Conservation (phyloP, 37 sponge, comb jelly and placozoan genomes). For the Chondrosia reniformis region DNA sequence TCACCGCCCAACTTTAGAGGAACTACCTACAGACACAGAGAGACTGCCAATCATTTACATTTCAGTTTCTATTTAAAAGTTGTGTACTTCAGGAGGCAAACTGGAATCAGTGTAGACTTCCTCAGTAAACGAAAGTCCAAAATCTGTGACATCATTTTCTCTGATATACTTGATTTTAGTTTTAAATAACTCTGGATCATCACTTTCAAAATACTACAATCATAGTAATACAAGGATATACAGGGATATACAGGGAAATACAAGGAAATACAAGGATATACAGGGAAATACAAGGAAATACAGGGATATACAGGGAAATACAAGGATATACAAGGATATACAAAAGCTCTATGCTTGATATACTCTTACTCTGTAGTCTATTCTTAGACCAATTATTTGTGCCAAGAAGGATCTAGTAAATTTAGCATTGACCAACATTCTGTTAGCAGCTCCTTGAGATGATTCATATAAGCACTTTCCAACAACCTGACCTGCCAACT, state of each 20-base stretch:
- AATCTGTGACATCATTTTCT: conserved; percentile 79
- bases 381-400: conserved; percentile 85
- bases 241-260: background rate
- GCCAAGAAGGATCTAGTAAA: conserved; percentile 91
- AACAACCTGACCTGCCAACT: conserved; percentile 82
- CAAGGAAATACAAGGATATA: background rate
- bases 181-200: conserved; percentile 83
- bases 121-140: conserved; percentile 88
- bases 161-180: conserved; percentile 82
- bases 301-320: background rate
- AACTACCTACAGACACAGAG: conserved; percentile 39
- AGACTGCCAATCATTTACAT: background rate
- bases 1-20: conserved; percentile 73
- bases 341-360: background rate
- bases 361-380: conserved; percentile 66
- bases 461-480: conserved; percentile 92
- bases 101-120: conserved; percentile 49
- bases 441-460: conserved; percentile 51
- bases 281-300: background rate
- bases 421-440: conserved; percentile 70
- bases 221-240: background rate
- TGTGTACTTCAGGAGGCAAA: background rate
- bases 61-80: background rate
- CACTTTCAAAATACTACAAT: conserved; percentile 77
- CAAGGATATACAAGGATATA: background rate